Base-by-base conservation (phyloP, 1,140 invertebrate species). In the Pachyrhynchus sulphureomaculatus region DNA sequence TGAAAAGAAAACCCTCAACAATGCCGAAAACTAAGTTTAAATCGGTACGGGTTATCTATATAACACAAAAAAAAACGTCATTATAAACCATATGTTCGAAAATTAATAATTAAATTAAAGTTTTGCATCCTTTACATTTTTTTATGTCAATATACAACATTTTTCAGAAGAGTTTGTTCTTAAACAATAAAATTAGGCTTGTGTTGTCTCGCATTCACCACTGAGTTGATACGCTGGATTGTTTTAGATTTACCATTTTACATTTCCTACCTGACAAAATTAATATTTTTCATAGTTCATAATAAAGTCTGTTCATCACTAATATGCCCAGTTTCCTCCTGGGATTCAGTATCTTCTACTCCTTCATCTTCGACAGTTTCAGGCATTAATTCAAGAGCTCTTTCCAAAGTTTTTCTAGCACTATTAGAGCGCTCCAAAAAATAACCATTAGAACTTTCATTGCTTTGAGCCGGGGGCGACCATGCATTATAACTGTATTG, bases 381-480 rank as follows among this genome's bases (percentile, higher is more conserved):
- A 4, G 90, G 89, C 70, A 89, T 90, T 1, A 95, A 77, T 73
- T 92, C 90, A 52, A 84, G 84, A 1, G 93, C 92, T 73, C 88
- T 86, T 64, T 94, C 89, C 33, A 97, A 80, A 0, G 91, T 96
- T 72, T 93, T 90, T 52, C 91, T 86, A 0, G 95, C 96, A 66
- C 93, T 96, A 68, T 93, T 93, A 52, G 93, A 96, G 52, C 95
- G 83, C 75, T 98, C 95, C 36, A 98, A 77, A 79, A 93, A 95
- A 73, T 96, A 98, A 45, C 95, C 93, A 76, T 94, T 96, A 6
- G 93, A 91, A 13, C 91, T 93, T 75, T 98, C 95, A 78, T 98
- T 98, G 9, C 93, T 96, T 68, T 91, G 90, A 1, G 92, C 88
- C 3, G 90, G 88, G 3, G 94, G 93, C 9, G 95, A 93, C 62